A percentile compares a stretch with the other conserved stretches of the same genome.
Evolutionary conservation across 2,113 vertebrate genomes (phyloP).

Genomic region (Stegostoma tigrinum): DNA sequence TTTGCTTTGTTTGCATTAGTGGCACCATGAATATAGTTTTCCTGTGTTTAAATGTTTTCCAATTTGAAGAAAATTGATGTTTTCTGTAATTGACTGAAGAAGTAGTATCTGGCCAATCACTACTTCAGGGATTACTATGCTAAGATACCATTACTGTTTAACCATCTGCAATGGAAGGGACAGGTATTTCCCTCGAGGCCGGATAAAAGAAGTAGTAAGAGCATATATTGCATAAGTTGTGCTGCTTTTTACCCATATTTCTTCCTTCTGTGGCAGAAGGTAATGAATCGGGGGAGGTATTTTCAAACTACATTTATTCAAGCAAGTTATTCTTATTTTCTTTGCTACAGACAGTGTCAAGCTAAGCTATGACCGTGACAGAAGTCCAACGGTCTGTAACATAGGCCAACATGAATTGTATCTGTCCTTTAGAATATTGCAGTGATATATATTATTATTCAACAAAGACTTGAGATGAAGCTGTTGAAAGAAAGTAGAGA

Average conservation of each 20-base stretch:
- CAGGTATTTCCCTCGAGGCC: neutral
- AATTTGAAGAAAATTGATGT: neutral
- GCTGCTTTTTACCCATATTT: neutral
- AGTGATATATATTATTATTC: neutral
- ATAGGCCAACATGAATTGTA: neutral
- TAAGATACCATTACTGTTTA: neutral
- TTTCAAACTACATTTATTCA: neutral
- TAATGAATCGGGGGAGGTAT: neutral
- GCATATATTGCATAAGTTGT: neutral
- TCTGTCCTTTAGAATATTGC: neutral
- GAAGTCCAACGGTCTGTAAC: neutral
- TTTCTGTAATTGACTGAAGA: neutral
- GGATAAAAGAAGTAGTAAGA: neutral
- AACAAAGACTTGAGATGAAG: neutral
- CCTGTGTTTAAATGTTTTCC: neutral
- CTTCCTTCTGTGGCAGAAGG: neutral
- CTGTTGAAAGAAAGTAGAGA: neutral
- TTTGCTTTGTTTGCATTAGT: neutral
- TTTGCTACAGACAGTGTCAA: neutral
- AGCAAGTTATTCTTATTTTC: neutral
- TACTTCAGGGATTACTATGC: neutral
- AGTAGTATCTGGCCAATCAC: neutral
- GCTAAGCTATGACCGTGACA: constrained; percentile 8
- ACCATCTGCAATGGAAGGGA: neutral
- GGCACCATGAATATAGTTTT: neutral